These are phyloP conservation scores for Idaea dimidiata DNA, from an alignment of 2,888 invertebrate species.

Conservation along the genomic window DNA sequence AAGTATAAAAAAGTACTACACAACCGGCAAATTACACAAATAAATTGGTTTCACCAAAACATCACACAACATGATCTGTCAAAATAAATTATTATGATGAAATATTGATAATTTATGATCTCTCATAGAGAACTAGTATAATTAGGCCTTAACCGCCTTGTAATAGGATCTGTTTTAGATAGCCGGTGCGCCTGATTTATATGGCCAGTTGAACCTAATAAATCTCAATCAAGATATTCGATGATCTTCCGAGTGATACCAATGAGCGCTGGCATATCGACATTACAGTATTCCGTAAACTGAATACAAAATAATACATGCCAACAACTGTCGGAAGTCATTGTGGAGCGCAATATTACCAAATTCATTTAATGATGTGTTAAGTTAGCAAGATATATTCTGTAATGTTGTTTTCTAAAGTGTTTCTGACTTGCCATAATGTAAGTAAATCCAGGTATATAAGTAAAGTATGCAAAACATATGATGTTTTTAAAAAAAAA, in stretches of 20 bases:
- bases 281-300: no score
- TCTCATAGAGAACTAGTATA: neutral
- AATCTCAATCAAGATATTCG: slow-evolving; percentile 73
- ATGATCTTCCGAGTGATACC: slow-evolving; percentile 48
- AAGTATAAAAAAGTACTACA: neutral
- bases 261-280: slow-evolving; percentile 21
- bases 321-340: no score
- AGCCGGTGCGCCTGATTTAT: neutral
- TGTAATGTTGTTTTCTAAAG: no score
- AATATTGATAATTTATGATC: neutral
- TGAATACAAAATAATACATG: no score
- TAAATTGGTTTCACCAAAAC: neutral
- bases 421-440: no score
- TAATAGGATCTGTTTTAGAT: neutral
- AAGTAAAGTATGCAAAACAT: no score
- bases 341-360: no score
- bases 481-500: no score
- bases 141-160: neutral
- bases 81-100: neutral
- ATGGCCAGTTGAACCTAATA: slow-evolving; percentile 56
- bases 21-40: neutral
- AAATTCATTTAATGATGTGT: no score
- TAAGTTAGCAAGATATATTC: no score
- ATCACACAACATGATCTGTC: neutral
- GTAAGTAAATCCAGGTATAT: no score